phyloP scores from a whole-genome alignment of 2,888 invertebrate species.

The Parasteatoda lunata region DNA sequence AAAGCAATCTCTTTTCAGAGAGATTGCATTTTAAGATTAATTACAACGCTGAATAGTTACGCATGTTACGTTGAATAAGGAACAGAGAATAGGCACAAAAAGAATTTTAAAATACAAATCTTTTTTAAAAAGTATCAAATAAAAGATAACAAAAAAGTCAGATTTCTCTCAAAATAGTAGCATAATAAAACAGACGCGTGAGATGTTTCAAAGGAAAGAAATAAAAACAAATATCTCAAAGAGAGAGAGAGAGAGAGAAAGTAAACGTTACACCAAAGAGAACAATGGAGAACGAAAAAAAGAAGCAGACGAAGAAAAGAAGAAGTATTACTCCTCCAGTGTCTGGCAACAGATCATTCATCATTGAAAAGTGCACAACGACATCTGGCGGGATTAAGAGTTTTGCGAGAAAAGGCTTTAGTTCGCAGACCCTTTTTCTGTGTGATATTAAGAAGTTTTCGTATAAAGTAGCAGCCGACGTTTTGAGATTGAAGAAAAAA shows the following conservation, averaged over 20 bases:
- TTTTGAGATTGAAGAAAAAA: slow-evolving; percentile 4
- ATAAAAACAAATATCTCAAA: slow-evolving; percentile 21
- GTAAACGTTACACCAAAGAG: slow-evolving; percentile 37
- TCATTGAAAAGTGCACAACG: slow-evolving; percentile 58
- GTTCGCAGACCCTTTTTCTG: slow-evolving; percentile 13
- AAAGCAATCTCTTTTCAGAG: background rate
- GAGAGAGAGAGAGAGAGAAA: background rate
- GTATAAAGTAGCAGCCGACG: slow-evolving; percentile 18
- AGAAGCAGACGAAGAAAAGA: slow-evolving; percentile 22
- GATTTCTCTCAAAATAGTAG: slow-evolving; percentile 11
- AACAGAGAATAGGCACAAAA: background rate
- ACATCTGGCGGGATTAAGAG: slow-evolving; percentile 57
- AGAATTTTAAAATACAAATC: slow-evolving; percentile 24
- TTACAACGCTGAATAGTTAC: background rate
- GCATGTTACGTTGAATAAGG: background rate
- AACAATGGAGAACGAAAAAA: slow-evolving; percentile 28
- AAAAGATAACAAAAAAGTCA: slow-evolving; percentile 7
- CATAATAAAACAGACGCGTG: slow-evolving; percentile 45
- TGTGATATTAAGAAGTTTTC: slow-evolving; percentile 49
- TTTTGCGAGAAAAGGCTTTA: slow-evolving; percentile 37
- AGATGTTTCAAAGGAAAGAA: slow-evolving; percentile 2
- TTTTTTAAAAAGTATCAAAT: slow-evolving; percentile 21
- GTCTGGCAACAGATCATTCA: slow-evolving; percentile 59
- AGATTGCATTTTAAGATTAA: slow-evolving; percentile 5
- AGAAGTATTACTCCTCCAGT: slow-evolving; percentile 39